Evolutionary conservation across 2,113 vertebrate genomes (phyloP).

Genomic region (Erythrocercus mccallii): DNA sequence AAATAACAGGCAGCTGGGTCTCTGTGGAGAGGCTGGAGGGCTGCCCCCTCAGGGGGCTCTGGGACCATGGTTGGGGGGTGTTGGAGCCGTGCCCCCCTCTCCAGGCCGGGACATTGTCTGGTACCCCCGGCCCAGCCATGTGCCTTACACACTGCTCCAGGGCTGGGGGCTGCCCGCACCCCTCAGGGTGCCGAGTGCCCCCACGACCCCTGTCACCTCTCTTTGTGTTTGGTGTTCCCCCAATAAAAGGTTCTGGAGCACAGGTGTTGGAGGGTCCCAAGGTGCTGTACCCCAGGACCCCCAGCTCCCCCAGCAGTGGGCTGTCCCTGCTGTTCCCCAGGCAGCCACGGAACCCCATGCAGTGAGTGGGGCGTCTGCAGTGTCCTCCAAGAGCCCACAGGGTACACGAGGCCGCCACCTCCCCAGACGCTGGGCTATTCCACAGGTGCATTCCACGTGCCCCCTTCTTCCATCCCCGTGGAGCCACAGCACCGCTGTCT

Average conservation of each 20-base stretch:
- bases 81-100: not conserved
- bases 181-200: rapidly evolving
- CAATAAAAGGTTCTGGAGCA: not conserved
- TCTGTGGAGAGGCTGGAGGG: not conserved
- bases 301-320: rapidly evolving
- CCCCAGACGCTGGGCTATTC: not conserved
- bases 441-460: no score
- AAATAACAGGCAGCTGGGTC: not conserved
- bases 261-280: not conserved
- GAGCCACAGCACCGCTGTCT: not conserved
- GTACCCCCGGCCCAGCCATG: not conserved
- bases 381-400: not conserved
- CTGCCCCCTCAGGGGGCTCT: not conserved
- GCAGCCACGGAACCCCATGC: not conserved
- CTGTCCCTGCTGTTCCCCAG: rapidly evolving
- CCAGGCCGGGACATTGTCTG: rapidly evolving
- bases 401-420: not conserved
- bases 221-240: not conserved
- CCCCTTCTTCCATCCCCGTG: no score
- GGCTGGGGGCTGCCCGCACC: not conserved
- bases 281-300: not conserved
- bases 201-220: rapidly evolving
- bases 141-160: not conserved
- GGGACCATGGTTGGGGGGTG: not conserved
- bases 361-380: no score